Percentiles rank a stretch among this genome's conserved stretches.
phyloP scores from a whole-genome alignment of 2,888 invertebrate genomes.

The Temnothorax ravouxi region DNA sequence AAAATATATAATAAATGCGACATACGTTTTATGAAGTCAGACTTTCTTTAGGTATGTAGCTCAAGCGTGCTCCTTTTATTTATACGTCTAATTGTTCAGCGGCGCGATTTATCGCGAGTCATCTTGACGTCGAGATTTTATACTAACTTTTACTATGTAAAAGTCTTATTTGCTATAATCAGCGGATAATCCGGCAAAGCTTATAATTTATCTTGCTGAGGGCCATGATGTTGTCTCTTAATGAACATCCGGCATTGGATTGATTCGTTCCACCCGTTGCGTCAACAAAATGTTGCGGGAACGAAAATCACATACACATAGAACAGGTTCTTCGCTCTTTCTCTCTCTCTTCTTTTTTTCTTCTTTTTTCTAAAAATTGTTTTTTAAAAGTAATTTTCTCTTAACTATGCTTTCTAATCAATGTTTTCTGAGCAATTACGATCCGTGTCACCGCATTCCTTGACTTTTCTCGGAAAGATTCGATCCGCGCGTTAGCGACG shows the following conservation, averaged over 20 bases:
- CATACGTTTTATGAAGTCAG: neutral
- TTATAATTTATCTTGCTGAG: conserved; percentile 65
- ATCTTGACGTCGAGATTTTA: conserved; percentile 56
- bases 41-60: neutral
- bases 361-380: neutral
- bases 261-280: conserved; percentile 42
- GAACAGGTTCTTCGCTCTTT: neutral
- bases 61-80: neutral
- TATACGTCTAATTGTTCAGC: neutral
- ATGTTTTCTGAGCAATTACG: neutral
- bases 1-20: neutral
- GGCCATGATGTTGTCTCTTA: conserved; percentile 15
- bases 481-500: neutral
- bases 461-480: neutral
- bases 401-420: neutral
- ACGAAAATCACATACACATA: conserved; percentile 1
- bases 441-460: neutral
- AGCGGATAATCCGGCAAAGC: conserved; percentile 67
- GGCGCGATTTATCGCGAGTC: conserved; percentile 44
- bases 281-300: conserved; percentile 23
- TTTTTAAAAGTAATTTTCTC: neutral
- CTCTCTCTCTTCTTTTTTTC: neutral
- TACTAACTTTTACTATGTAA: conserved; percentile 63
- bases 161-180: conserved; percentile 51
- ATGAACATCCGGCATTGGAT: conserved; percentile 31